Evolutionary conservation across 2,888 invertebrate species (phyloP).

Genomic region (Glaucopsyche alexis): DNA sequence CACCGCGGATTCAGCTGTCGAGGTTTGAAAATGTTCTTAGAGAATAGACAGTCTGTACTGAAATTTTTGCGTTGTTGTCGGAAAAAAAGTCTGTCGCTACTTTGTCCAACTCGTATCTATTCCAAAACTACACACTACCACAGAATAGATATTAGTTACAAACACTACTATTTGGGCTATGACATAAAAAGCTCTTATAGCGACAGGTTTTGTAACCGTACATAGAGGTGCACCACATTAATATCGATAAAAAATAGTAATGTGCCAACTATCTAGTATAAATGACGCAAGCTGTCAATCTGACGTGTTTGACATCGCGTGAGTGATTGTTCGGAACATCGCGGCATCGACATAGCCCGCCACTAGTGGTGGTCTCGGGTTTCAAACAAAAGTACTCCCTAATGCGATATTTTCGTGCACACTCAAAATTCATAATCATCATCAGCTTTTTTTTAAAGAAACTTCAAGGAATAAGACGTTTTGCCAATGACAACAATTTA

Average conservation of each 20-base stretch:
- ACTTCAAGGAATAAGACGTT: no score
- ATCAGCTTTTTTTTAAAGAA: neutral
- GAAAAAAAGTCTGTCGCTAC: no score
- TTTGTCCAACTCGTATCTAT: no score
- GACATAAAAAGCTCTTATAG: neutral
- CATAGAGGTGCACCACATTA: constrained; percentile 11
- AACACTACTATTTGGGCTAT: no score
- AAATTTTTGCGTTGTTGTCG: no score
- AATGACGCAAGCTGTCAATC: constrained; percentile 25
- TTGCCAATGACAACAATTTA: no score
- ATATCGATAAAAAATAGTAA: constrained; percentile 18
- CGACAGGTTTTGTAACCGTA: neutral
- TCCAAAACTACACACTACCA: no score
- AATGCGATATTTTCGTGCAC: neutral
- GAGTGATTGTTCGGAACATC: constrained; percentile 25
- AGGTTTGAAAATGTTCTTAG: no score
- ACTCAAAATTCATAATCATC: neutral
- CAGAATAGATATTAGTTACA: no score
- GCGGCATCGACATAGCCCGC: constrained; percentile 5
- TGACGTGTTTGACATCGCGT: constrained; percentile 22
- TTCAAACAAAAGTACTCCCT: constrained; percentile 7
- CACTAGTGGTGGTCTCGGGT: constrained; percentile 22
- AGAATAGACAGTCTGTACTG: no score
- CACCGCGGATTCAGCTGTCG: no score
- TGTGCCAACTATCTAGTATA: constrained; percentile 24